Percentiles rank a stretch among this genome's conserved stretches.
Conservation (phyloP, 2,797 vertebrate genomes). For the Acrocephalus scirpaceus region DNA sequence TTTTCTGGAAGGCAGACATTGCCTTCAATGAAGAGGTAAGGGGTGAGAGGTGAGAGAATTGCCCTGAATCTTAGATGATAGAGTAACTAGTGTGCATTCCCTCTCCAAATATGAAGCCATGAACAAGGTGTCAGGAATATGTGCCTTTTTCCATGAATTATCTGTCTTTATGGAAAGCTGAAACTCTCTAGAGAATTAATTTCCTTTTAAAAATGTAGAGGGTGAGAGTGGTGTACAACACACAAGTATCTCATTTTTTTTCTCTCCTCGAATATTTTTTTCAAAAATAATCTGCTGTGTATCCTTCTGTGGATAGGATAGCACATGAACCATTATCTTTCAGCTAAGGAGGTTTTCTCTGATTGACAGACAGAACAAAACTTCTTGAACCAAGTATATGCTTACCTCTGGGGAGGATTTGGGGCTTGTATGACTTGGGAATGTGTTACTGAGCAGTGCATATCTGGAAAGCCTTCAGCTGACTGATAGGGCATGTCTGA, state of each 20-base stretch:
- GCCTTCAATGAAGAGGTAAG: neutral
- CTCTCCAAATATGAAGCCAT: neutral
- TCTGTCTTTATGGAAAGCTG: neutral
- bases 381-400: neutral
- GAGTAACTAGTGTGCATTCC: neutral
- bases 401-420: slow-evolving; percentile 1
- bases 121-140: neutral
- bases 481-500: neutral
- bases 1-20: neutral
- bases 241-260: neutral
- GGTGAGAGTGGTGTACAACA: neutral
- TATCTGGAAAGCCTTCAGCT: neutral
- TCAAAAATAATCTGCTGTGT: neutral
- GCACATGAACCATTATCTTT: neutral
- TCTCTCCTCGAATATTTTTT: neutral
- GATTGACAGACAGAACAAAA: slow-evolving; percentile 13
- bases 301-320: neutral
- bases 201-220: neutral
- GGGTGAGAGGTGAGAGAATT: neutral
- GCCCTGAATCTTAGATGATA: neutral
- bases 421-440: neutral
- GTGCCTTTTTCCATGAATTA: neutral
- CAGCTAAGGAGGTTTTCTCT: neutral
- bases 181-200: neutral
- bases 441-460: neutral